A percentile compares a stretch with the other conserved stretches of the same genome.
Evolutionary conservation across 2,113 vertebrate genomes (phyloP).

Genomic region (Cathartes aura): DNA sequence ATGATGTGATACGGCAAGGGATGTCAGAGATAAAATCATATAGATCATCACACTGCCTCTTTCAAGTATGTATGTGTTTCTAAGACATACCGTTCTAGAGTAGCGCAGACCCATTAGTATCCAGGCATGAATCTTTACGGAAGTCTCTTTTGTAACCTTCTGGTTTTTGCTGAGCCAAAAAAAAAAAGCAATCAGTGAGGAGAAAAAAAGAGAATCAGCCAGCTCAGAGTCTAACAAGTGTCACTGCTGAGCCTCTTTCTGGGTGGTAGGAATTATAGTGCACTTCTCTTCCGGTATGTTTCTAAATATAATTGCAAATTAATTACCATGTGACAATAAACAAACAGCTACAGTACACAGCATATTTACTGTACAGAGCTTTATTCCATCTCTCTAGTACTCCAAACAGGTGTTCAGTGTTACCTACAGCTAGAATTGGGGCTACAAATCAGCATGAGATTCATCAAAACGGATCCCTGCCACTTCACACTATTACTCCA

Average conservation of each 20-base stretch:
- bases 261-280: slow-evolving; percentile 51
- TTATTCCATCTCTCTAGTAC: slow-evolving; percentile 44
- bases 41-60: background rate
- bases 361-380: slow-evolving; percentile 17
- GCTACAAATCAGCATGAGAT: slow-evolving; percentile 69
- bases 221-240: slow-evolving; percentile 22
- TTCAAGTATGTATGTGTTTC: background rate
- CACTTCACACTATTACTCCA: slow-evolving; percentile 67
- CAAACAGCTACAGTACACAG: slow-evolving; percentile 43
- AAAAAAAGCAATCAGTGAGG: slow-evolving; percentile 18
- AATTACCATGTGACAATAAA: slow-evolving; percentile 47
- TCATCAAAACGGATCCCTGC: slow-evolving; percentile 71
- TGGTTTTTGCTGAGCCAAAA: slow-evolving; percentile 26
- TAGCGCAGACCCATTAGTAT: background rate
- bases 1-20: background rate
- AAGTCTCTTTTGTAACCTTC: slow-evolving; percentile 8
- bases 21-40: background rate
- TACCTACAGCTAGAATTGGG: slow-evolving; percentile 70
- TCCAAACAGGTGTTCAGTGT: slow-evolving; percentile 69
- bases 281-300: slow-evolving; percentile 51
- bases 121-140: background rate
- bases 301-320: slow-evolving; percentile 54
- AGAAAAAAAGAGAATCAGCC: slow-evolving; percentile 48
- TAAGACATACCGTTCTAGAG: background rate
- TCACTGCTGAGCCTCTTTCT: slow-evolving; percentile 47